Conservation (phyloP, 2,797 vertebrate genomes). For the Austrolebias charrua region DNA sequence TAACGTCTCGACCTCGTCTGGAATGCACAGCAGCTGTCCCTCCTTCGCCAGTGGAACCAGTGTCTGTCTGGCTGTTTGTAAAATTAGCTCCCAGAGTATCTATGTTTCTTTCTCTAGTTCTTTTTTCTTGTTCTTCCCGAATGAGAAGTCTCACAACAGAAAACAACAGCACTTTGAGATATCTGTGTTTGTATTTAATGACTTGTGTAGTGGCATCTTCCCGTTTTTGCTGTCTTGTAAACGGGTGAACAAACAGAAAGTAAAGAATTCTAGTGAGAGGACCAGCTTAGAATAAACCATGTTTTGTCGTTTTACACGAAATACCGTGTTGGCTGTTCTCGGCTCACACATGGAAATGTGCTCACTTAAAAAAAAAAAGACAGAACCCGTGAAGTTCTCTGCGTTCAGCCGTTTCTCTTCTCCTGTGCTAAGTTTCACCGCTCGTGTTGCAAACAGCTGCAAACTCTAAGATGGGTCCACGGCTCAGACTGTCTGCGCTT, state of each 20-base stretch:
- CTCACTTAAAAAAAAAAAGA: slow-evolving; percentile 6
- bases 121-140: slow-evolving; percentile 13
- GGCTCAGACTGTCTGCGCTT: slow-evolving; percentile 70
- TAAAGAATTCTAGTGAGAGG: slow-evolving; percentile 26
- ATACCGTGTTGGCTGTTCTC: slow-evolving; percentile 21
- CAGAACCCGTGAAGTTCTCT: slow-evolving; percentile 3
- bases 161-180: slow-evolving; percentile 35
- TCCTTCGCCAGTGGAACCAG: slow-evolving; percentile 63
- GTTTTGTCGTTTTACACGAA: slow-evolving; percentile 21
- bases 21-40: slow-evolving; percentile 80
- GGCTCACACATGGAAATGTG: slow-evolving; percentile 31
- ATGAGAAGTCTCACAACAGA: slow-evolving; percentile 37
- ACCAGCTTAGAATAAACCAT: slow-evolving; percentile 22
- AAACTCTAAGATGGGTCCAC: slow-evolving; percentile 58
- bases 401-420: slow-evolving; percentile 22
- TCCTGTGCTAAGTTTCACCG: slow-evolving; percentile 13
- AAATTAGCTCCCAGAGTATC: slow-evolving; percentile 56
- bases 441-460: slow-evolving; percentile 46
- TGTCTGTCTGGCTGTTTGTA: slow-evolving; percentile 68
- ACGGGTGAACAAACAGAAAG: slow-evolving; percentile 38
- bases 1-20: slow-evolving; percentile 73
- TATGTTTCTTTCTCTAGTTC: slow-evolving; percentile 39
- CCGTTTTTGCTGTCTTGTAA: slow-evolving; percentile 20
- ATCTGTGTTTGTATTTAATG: slow-evolving; percentile 62
- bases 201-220: slow-evolving; percentile 49